Evolutionary conservation across 1,140 invertebrate species (phyloP).

Genomic region (Aricia agestis): DNA sequence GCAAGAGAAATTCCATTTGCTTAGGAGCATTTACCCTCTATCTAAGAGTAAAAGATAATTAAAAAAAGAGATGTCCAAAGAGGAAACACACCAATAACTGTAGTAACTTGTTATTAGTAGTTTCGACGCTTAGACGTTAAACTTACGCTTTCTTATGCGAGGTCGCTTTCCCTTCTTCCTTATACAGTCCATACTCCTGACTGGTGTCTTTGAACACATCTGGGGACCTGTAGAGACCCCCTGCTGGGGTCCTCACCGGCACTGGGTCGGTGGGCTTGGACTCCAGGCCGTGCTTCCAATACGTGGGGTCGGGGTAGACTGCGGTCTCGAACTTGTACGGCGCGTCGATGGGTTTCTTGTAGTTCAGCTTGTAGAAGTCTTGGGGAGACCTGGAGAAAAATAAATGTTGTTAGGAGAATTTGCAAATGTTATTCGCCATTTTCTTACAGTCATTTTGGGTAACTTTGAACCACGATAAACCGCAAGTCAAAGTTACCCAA

Average conservation of each 20-base stretch:
- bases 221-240: constrained; percentile 48
- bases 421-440: neutral
- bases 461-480: too few species aligned
- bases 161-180: constrained; percentile 39
- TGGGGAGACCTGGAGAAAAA: constrained; percentile 35
- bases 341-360: constrained; percentile 34
- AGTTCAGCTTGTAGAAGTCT: constrained; percentile 37
- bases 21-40: too few species aligned
- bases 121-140: neutral
- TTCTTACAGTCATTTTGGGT: too few species aligned
- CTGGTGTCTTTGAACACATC: constrained; percentile 43
- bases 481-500: too few species aligned
- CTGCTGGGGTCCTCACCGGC: constrained; percentile 50
- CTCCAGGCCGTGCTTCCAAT: constrained; percentile 38
- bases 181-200: constrained; percentile 45
- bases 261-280: constrained; percentile 48
- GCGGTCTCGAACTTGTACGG: constrained; percentile 48
- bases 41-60: too few species aligned
- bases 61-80: too few species aligned
- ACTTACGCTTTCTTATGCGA: constrained; percentile 51
- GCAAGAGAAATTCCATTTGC: too few species aligned
- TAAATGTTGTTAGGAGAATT: constrained; percentile 4
- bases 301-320: constrained; percentile 29
- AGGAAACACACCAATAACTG: too few species aligned
- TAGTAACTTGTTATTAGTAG: too few species aligned